phyloP scores from a whole-genome alignment of 2,113 vertebrate species.

The Sphaerodactylus townsendi region DNA sequence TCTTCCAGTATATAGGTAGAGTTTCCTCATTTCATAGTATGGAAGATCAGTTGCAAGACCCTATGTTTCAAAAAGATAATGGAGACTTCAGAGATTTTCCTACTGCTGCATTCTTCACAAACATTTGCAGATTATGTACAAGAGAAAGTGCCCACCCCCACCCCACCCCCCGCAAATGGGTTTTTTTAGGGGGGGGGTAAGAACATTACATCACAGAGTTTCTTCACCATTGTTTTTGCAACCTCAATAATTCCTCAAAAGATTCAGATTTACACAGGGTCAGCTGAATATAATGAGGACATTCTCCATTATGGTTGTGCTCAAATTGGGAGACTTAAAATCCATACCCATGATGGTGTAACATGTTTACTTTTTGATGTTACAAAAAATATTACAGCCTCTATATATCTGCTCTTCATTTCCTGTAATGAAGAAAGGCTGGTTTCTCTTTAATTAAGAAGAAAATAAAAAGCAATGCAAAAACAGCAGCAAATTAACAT shows the following conservation, averaged over 20 bases:
- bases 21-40: constrained; percentile 26
- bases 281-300: not conserved
- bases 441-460: not conserved
- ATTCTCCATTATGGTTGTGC: not conserved
- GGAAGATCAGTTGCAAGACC: not conserved
- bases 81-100: constrained; percentile 9
- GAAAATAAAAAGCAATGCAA: not conserved
- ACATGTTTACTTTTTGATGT: not conserved
- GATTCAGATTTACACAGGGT: not conserved
- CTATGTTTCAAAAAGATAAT: not conserved
- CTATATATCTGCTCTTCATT: not conserved
- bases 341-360: accelerated
- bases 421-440: not conserved
- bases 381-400: not conserved
- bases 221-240: not conserved
- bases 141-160: constrained; percentile 22
- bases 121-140: constrained; percentile 18
- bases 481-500: not conserved
- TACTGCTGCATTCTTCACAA: constrained; percentile 24
- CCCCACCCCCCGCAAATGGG: not conserved
- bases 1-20: not conserved
- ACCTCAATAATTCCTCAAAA: not conserved
- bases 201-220: accelerated
- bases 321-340: not conserved
- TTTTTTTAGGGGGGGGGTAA: not conserved